Conservation (phyloP, 2,797 vertebrate species). For the Chaunax sp. region DNA sequence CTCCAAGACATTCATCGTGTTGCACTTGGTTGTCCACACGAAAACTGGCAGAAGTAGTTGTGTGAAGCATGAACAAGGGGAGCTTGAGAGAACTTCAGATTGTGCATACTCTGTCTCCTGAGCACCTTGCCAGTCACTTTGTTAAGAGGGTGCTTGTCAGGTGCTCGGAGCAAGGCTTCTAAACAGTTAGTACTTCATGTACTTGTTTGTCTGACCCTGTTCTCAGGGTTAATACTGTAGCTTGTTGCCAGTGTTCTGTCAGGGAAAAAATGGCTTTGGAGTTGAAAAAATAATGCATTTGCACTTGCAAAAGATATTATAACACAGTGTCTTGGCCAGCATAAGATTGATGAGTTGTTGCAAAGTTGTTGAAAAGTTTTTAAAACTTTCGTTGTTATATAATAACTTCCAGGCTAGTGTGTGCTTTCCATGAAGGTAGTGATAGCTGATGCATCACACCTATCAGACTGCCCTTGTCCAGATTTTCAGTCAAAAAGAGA, state of each 20-base stretch:
- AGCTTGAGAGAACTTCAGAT: not conserved
- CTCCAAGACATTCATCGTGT: not conserved
- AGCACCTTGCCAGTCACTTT: not conserved
- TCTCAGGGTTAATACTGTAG: not conserved
- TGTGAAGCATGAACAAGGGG: not conserved
- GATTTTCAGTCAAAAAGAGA: slow-evolving; percentile 2
- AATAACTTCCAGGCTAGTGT: slow-evolving; percentile 39
- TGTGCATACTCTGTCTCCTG: not conserved
- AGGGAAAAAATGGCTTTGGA: not conserved
- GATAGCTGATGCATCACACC: slow-evolving; percentile 17
- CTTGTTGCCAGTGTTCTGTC: not conserved
- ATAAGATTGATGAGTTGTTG: slow-evolving; percentile 18
- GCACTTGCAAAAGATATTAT: slow-evolving; percentile 13
- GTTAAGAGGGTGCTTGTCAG: not conserved
- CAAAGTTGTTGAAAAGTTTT: slow-evolving; percentile 56
- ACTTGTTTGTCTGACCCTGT: slow-evolving; percentile 9
- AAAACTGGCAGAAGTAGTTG: not conserved
- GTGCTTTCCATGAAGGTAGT: slow-evolving; percentile 14
- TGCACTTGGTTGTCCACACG: not conserved
- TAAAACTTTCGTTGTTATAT: slow-evolving; percentile 78
- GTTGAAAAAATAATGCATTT: slow-evolving; percentile 15
- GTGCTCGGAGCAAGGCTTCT: not conserved
- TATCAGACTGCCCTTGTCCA: slow-evolving; percentile 18
- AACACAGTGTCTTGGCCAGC: slow-evolving; percentile 3
- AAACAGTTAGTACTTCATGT: not conserved